Conservation (phyloP, 2,797 vertebrate species). For the Xyrichtys novacula region DNA sequence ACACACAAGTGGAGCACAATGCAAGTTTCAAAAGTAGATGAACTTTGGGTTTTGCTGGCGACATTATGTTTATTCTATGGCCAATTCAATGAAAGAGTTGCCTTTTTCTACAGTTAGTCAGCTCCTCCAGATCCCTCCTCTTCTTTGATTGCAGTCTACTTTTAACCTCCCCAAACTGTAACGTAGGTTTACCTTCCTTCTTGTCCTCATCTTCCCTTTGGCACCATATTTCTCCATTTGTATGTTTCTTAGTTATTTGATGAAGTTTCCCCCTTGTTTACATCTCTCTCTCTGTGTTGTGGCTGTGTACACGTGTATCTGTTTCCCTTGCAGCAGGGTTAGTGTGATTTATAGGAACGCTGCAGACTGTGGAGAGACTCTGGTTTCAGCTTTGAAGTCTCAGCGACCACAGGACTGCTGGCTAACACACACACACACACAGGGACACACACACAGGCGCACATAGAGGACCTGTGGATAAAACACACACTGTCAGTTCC, state of each 20-base stretch:
- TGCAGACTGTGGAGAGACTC: conserved; percentile 81
- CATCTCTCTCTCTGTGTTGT: conserved; percentile 29
- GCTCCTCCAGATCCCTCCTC: conserved; percentile 16
- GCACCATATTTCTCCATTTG: not conserved
- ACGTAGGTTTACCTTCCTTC: not conserved
- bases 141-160: conserved; percentile 13
- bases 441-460: conserved; percentile 27
- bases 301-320: conserved; percentile 36
- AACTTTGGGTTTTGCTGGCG: conserved; percentile 48
- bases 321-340: conserved; percentile 71
- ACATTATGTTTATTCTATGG: conserved; percentile 72
- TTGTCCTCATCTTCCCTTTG: not conserved
- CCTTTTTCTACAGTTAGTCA: conserved; percentile 32
- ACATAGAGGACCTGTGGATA: conserved; percentile 45
- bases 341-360: conserved; percentile 88
- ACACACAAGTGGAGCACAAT: conserved; percentile 34
- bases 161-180: conserved; percentile 1
- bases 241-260: conserved; percentile 2
- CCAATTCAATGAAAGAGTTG: conserved; percentile 63
- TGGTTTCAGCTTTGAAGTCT: conserved; percentile 89
- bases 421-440: conserved; percentile 51
- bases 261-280: not conserved
- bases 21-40: conserved; percentile 64
- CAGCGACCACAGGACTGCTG: conserved; percentile 77
- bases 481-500: conserved; percentile 66